phyloP scores from a whole-genome alignment of 2,113 vertebrate species.

The Crocuta crocuta region DNA sequence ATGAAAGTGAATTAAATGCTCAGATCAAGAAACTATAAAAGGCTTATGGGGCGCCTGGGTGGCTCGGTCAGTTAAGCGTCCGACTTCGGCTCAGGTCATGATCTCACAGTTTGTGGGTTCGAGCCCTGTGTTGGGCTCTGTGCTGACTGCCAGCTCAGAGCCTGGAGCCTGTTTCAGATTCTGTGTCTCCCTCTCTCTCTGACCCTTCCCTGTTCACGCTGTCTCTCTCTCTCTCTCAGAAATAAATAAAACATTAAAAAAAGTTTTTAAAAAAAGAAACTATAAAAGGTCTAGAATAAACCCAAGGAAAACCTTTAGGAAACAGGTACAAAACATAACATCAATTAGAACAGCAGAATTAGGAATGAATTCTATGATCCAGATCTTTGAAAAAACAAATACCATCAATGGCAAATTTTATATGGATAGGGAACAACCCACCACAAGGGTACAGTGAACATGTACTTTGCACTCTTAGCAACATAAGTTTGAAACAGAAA shows the following conservation, averaged over 20 bases:
- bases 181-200: too few species aligned
- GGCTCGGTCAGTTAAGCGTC: too few species aligned
- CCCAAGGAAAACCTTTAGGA: not conserved
- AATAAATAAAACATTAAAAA: too few species aligned
- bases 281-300: not conserved
- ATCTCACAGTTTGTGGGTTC: too few species aligned
- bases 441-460: not conserved
- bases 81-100: too few species aligned
- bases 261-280: not conserved
- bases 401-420: not conserved
- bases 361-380: not conserved
- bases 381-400: not conserved
- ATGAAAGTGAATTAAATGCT: conserved; percentile 5
- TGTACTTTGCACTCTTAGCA: not conserved
- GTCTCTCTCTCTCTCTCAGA: too few species aligned
- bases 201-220: too few species aligned
- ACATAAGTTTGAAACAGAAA: not conserved
- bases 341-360: not conserved
- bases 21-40: not conserved
- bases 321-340: conserved; percentile 40
- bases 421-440: not conserved
- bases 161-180: too few species aligned
- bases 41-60: too few species aligned
- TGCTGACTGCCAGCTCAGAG: too few species aligned
- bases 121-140: too few species aligned